A percentile compares a stretch with the other conserved stretches of the same genome.
Evolutionary conservation across 2,797 vertebrate species (phyloP).

Genomic region (Oryzias sinensis): DNA sequence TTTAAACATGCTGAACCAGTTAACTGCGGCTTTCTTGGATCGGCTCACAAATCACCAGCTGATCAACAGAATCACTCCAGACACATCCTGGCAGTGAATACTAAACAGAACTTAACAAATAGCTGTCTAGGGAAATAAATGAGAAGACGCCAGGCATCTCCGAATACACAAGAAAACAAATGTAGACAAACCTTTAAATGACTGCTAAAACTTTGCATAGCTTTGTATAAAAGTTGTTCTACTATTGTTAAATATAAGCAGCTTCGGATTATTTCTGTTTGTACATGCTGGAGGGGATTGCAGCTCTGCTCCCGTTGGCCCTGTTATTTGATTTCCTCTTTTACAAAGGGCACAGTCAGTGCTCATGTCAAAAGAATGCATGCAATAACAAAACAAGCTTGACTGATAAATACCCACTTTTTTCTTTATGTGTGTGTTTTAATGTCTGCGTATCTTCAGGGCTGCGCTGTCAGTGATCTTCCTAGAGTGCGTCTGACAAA

Average conservation of each 20-base stretch:
- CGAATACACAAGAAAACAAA: slow-evolving; percentile 57
- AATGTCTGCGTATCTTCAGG: slow-evolving; percentile 56
- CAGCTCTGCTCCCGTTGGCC: slow-evolving; percentile 69
- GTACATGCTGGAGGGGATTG: slow-evolving; percentile 72
- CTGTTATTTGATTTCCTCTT: slow-evolving; percentile 77
- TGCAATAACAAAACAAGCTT: slow-evolving; percentile 72
- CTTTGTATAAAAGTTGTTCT: slow-evolving; percentile 75
- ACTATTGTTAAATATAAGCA: slow-evolving; percentile 74
- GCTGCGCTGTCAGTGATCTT: slow-evolving; percentile 71
- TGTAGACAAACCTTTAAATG: slow-evolving; percentile 61
- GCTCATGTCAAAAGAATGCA: slow-evolving; percentile 76
- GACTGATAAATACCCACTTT: slow-evolving; percentile 69
- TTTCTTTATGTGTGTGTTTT: slow-evolving; percentile 46
- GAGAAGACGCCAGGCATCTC: slow-evolving; percentile 55
- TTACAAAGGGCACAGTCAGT: slow-evolving; percentile 76
- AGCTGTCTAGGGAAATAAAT: slow-evolving; percentile 62
- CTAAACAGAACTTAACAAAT: slow-evolving; percentile 70
- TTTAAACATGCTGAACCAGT: slow-evolving; percentile 56
- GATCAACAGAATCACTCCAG: slow-evolving; percentile 65
- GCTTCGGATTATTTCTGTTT: slow-evolving; percentile 72
- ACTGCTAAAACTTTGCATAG: slow-evolving; percentile 71
- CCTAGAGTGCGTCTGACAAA: slow-evolving; percentile 71
- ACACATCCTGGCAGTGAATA: slow-evolving; percentile 62
- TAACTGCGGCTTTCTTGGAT: slow-evolving; percentile 52
- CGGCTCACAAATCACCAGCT: slow-evolving; percentile 56